Base-by-base conservation (phyloP, 2,888 invertebrate species). In the Stenurella melanura region DNA sequence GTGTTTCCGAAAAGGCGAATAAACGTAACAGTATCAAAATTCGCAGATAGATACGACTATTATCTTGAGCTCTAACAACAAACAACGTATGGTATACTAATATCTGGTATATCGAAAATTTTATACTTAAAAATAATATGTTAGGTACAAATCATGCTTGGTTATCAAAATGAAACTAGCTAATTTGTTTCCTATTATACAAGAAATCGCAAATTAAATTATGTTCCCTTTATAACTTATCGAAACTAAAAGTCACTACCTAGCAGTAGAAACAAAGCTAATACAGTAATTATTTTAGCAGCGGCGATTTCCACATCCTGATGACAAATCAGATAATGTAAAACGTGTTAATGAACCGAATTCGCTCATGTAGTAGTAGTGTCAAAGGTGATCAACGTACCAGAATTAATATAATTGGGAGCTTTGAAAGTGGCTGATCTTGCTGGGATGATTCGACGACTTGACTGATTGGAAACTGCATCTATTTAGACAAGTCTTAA, bases 261-360 rank as follows among this genome's bases (percentile, higher is more conserved):
- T 15, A 42, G 42, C 15, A 42, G 42, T 12, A 1, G 42, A 15
- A 42, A 42, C 1, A 1, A 38, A 11, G 7, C 38, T 1, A 7
- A 9, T 38, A 7, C 2, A 38, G 7, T 42, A 42, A 42, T 42
- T 42, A 42, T 42, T 15, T 42, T 15, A 42, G 42, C 15, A 42
- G 12, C 15, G 9, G 15, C 42, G 42, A 42, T 15, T 42, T 42
- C 57, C 57, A 18, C 18, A 17, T 57, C 57, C 11, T 19, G 18
- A 57, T 12, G 54, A 54, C 0, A 50, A 50, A 50, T 50, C 57
- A 1, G 57, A 21, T 18, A 21, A 58, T 58, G 18, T 58, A 21
- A 19, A 58, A 19, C 12, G 58, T 58, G 58, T 58, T 58, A 58
- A 58, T 15, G 58, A 58, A 58, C 58, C 58, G 19, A 21, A 58